Evolutionary conservation across 1,140 invertebrate species (phyloP).

Genomic region (Pissodes strobi): DNA sequence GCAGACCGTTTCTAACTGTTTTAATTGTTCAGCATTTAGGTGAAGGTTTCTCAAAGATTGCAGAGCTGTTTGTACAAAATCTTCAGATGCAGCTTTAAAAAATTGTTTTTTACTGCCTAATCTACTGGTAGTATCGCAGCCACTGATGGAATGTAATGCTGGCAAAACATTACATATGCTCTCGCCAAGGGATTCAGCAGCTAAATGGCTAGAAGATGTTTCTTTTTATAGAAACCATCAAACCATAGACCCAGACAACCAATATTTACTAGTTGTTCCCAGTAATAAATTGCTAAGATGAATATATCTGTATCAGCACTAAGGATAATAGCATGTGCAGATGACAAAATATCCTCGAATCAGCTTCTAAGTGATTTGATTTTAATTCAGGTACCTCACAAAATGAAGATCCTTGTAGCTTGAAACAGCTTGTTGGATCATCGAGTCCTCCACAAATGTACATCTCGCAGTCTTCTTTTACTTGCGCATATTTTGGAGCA

Average conservation of each 20-base stretch:
- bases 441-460: constrained; percentile 41
- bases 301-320: constrained; percentile 34
- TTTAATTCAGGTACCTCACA: constrained; percentile 35
- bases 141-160: too few species aligned
- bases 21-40: constrained; percentile 28
- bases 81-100: constrained; percentile 22
- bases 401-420: constrained; percentile 36
- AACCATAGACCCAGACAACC: constrained; percentile 36
- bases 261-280: constrained; percentile 26
- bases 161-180: constrained; percentile 37
- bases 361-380: constrained; percentile 35
- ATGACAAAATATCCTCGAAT: constrained; percentile 18
- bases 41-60: constrained; percentile 27
- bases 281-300: constrained; percentile 31
- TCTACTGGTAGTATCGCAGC: constrained; percentile 19
- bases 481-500: constrained; percentile 30
- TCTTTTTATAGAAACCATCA: constrained; percentile 35
- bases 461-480: constrained; percentile 33
- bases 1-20: too few species aligned
- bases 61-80: constrained; percentile 34
- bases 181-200: constrained; percentile 28
- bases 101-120: constrained; percentile 5
- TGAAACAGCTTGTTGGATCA: constrained; percentile 41
- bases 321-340: constrained; percentile 11
- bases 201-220: constrained; percentile 34